Percentiles rank a stretch among this genome's conserved stretches.
phyloP scores from a whole-genome alignment of 1,140 invertebrate genomes.

The Ridgeia piscesae region DNA sequence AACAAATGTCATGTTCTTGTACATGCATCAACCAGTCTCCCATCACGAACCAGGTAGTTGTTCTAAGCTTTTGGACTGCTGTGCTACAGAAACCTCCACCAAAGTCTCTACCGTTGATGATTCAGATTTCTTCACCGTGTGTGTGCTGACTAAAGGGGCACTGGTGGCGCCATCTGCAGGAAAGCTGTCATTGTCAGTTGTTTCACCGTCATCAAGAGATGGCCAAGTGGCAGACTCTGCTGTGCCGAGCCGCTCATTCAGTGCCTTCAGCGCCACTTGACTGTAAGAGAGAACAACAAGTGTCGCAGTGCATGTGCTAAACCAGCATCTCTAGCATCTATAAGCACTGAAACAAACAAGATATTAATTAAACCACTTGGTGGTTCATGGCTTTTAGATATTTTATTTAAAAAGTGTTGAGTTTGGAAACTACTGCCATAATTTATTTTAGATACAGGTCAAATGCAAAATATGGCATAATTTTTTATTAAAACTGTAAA shows the following conservation, averaged over 20 bases:
- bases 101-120: constrained; percentile 29
- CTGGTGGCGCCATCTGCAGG: neutral
- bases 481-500: no score
- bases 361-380: no score
- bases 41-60: neutral
- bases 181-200: neutral
- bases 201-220: constrained; percentile 44
- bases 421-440: no score
- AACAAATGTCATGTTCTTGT: neutral
- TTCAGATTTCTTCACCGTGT: constrained; percentile 17
- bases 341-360: neutral
- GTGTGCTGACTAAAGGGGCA: neutral
- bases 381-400: no score
- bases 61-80: constrained; percentile 8
- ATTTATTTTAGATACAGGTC: no score
- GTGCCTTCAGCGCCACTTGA: constrained; percentile 90
- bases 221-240: constrained; percentile 48
- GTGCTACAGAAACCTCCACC: neutral
- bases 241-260: constrained; percentile 81
- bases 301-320: neutral
- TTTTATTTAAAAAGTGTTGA: no score
- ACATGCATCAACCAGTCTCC: neutral
- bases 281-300: constrained; percentile 59
- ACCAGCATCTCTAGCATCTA: neutral
- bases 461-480: no score